phyloP scores from a whole-genome alignment of 2,888 invertebrate species.

The Synanthedon andrenaeformis region DNA sequence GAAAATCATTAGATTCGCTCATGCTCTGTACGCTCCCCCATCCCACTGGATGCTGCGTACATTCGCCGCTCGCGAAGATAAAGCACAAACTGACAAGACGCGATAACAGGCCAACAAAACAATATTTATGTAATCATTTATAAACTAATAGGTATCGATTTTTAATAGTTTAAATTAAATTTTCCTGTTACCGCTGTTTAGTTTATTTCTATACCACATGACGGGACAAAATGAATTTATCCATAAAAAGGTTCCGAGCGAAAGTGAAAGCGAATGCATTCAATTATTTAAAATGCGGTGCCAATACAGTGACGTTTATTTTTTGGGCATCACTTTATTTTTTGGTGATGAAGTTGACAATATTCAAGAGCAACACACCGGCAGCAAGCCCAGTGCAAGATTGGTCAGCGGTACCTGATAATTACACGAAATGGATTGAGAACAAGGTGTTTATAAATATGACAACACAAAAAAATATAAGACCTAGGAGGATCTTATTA shows the following conservation, averaged over 20 bases:
- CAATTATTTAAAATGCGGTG: constrained; percentile 54
- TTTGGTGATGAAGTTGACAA: constrained; percentile 59
- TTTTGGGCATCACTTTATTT: constrained; percentile 61
- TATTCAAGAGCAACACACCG: constrained; percentile 51
- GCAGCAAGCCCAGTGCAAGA: constrained; percentile 41
- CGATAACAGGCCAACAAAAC: not conserved
- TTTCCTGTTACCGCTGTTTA: constrained; percentile 10
- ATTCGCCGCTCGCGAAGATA: not conserved
- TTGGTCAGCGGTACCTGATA: constrained; percentile 53
- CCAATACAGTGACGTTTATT: constrained; percentile 55
- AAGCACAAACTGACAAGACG: not conserved
- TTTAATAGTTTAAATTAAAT: not conserved
- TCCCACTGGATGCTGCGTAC: constrained; percentile 44
- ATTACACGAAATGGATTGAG: constrained; percentile 64
- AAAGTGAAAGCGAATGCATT: constrained; percentile 41
- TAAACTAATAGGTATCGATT: not conserved
- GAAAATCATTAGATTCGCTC: constrained; percentile 64
- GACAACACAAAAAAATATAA: too few relatives aligned
- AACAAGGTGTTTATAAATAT: constrained; percentile 9
- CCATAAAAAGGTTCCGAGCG: constrained; percentile 41
- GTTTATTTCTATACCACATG: constrained; percentile 32
- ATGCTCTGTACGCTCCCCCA: constrained; percentile 45
- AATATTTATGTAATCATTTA: not conserved
- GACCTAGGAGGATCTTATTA: too few relatives aligned
- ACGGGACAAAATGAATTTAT: constrained; percentile 41